Conservation (phyloP, 1,140 invertebrate species). For the Onthophagus taurus region DNA sequence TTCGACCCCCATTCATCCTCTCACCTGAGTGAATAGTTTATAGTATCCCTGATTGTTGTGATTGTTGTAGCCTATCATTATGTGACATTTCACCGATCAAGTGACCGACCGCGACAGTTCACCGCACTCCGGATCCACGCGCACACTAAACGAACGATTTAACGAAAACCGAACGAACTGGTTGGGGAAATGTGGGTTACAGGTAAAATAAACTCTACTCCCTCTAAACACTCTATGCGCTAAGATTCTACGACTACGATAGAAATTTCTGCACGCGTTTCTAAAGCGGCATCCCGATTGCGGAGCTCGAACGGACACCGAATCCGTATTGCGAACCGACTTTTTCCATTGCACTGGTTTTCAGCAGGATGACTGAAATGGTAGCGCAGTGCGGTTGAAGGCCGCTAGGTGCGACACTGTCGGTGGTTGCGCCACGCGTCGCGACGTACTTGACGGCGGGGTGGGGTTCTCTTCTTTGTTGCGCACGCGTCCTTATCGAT, state of each 20-base stretch:
- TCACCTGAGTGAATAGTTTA: conserved; percentile 81
- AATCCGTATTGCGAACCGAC: too few relatives aligned
- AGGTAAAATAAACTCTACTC: neutral
- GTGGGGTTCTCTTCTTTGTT: too few relatives aligned
- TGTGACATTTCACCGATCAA: conserved; percentile 31
- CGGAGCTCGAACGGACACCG: too few relatives aligned
- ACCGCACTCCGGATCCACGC: conserved; percentile 8
- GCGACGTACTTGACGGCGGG: too few relatives aligned
- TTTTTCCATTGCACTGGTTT: conserved; percentile 15
- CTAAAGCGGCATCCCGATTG: neutral
- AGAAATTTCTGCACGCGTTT: neutral
- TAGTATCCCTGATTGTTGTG: conserved; percentile 76
- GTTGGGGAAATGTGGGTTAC: neutral
- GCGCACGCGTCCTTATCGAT: too few relatives aligned
- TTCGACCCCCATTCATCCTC: too few relatives aligned
- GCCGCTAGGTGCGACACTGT: conserved; percentile 25
- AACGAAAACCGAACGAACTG: conserved; percentile 15
- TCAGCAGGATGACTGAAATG: conserved; percentile 19
- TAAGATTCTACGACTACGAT: conserved; percentile 4
- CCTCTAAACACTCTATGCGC: neutral
- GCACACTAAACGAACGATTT: conserved; percentile 14
- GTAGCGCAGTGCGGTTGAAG: conserved; percentile 23
- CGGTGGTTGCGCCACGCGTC: too few relatives aligned
- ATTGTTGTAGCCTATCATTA: conserved; percentile 68
- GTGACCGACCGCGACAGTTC: conserved; percentile 6